Percentiles rank a stretch among this genome's conserved stretches.
Evolutionary conservation across 1,140 invertebrate species (phyloP).

Genomic region (Drosophila suzukii): DNA sequence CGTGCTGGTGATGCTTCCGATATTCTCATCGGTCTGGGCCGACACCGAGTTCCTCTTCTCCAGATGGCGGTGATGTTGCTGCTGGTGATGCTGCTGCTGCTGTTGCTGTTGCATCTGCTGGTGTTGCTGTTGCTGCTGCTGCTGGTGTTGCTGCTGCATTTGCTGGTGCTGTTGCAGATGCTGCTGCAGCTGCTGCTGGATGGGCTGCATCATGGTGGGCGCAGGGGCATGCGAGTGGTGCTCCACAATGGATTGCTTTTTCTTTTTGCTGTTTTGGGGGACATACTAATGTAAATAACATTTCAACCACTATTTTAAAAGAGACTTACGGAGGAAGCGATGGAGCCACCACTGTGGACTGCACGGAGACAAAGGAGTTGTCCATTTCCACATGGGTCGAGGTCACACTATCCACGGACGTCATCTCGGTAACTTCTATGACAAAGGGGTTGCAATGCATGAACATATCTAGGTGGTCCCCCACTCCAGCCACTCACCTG

Average conservation of each 20-base stretch:
- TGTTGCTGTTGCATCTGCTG: slow-evolving; percentile 65
- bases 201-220: slow-evolving; percentile 73
- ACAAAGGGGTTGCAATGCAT: slow-evolving; percentile 53
- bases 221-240: slow-evolving; percentile 55
- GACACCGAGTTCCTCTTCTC: slow-evolving; percentile 82
- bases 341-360: slow-evolving; percentile 71
- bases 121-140: slow-evolving; percentile 57
- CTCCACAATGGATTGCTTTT: slow-evolving; percentile 69
- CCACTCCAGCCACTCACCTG: slow-evolving; percentile 59
- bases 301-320: too few species aligned
- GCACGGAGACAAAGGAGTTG: slow-evolving; percentile 76
- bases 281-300: too few species aligned
- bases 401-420: slow-evolving; percentile 82
- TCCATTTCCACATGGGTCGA: slow-evolving; percentile 84
- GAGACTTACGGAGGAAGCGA: slow-evolving; percentile 75
- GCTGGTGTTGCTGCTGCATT: slow-evolving; percentile 55
- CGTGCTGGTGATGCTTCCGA: slow-evolving; percentile 65
- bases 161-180: slow-evolving; percentile 62
- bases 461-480: slow-evolving; percentile 25
- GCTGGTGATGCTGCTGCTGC: slow-evolving; percentile 66
- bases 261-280: slow-evolving; percentile 63
- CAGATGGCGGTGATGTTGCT: slow-evolving; percentile 64
- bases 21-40: slow-evolving; percentile 79
- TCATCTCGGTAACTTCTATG: slow-evolving; percentile 84
- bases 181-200: slow-evolving; percentile 76